phyloP scores from a whole-genome alignment of 2,797 vertebrate genomes.

The Acipenser oxyrinchus region DNA sequence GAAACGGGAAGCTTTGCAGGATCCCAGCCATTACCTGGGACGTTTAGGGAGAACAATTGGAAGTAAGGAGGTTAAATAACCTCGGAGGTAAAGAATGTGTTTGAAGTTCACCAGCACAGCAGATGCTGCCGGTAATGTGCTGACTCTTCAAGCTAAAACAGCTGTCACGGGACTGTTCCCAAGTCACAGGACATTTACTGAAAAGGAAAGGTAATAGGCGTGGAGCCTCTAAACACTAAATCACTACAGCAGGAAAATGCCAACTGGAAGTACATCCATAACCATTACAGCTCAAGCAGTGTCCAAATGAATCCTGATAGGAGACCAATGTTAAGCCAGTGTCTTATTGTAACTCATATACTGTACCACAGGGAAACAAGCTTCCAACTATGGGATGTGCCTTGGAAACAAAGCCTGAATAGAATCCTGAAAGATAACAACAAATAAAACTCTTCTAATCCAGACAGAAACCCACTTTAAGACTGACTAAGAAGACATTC shows the following conservation, averaged over 20 bases:
- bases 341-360: too few relatives aligned
- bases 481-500: too few relatives aligned
- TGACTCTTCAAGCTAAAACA: slow-evolving; percentile 26
- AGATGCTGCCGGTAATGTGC: too few relatives aligned
- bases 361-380: slow-evolving; percentile 17
- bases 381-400: background rate
- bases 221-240: slow-evolving; percentile 33
- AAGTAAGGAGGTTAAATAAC: too few relatives aligned
- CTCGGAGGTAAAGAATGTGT: too few relatives aligned
- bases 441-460: too few relatives aligned
- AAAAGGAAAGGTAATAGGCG: background rate
- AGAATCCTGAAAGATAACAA: background rate
- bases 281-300: slow-evolving; percentile 46
- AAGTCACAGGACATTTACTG: slow-evolving; percentile 18
- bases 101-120: too few relatives aligned
- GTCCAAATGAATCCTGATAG: slow-evolving; percentile 46
- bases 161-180: slow-evolving; percentile 28
- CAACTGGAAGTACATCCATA: slow-evolving; percentile 30
- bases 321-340: slow-evolving; percentile 28
- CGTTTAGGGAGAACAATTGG: too few relatives aligned
- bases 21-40: too few relatives aligned
- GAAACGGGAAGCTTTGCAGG: too few relatives aligned
- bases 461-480: too few relatives aligned
- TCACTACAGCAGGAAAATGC: slow-evolving; percentile 27
- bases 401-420: background rate